These are phyloP conservation scores for Trichoplusia ni DNA, from an alignment of 1,140 invertebrate genomes.

Conservation along the genomic window DNA sequence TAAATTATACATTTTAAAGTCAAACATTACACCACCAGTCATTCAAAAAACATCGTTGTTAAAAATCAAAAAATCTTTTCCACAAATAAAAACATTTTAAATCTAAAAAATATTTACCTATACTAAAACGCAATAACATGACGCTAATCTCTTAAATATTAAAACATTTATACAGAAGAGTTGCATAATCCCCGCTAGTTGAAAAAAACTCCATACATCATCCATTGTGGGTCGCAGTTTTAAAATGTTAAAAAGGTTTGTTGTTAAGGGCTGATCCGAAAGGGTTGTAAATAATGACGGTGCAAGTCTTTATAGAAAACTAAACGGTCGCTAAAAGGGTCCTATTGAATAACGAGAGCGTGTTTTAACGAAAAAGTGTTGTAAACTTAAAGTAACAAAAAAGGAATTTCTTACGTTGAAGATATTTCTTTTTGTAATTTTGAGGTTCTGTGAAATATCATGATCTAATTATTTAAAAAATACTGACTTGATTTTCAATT, in stretches of 20 bases:
- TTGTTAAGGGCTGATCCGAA: constrained; percentile 71
- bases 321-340: constrained; percentile 68
- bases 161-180: constrained; percentile 71
- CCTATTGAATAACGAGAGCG: constrained; percentile 3
- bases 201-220: constrained; percentile 67
- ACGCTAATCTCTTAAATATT: constrained; percentile 79
- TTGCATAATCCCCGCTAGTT: constrained; percentile 56
- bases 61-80: constrained; percentile 38
- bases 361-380: constrained; percentile 2
- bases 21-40: too few relatives aligned
- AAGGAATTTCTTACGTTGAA: too few relatives aligned
- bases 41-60: too few relatives aligned
- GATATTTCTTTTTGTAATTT: too few relatives aligned
- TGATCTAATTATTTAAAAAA: too few relatives aligned
- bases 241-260: constrained; percentile 79
- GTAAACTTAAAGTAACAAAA: background rate
- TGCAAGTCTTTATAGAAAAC: constrained; percentile 68
- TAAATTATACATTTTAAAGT: too few relatives aligned
- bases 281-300: constrained; percentile 80
- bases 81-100: constrained; percentile 61
- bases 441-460: too few relatives aligned
- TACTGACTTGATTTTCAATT: too few relatives aligned
- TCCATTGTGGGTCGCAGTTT: constrained; percentile 68
- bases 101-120: constrained; percentile 67
- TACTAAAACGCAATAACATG: constrained; percentile 60